Evolutionary conservation across 2,888 invertebrate species (phyloP).

Genomic region (Cephus rjabovi): DNA sequence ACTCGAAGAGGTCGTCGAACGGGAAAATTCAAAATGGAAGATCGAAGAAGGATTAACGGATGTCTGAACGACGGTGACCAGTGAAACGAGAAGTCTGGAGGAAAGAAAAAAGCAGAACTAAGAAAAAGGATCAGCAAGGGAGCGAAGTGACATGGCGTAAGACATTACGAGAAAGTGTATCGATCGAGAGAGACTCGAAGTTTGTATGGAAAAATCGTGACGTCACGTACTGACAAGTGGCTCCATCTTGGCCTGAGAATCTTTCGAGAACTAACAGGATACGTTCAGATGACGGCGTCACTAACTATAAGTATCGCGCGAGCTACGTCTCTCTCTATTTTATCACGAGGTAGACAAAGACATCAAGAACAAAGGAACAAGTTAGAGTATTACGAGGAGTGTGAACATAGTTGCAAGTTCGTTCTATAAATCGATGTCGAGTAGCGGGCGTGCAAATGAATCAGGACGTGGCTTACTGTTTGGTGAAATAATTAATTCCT

Average conservation of each 20-base stretch:
- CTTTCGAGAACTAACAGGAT: not conserved
- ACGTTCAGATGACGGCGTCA: not conserved
- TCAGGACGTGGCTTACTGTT: not conserved
- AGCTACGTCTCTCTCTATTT: not conserved
- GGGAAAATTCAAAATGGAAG: constrained; percentile 33
- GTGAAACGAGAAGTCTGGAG: not conserved
- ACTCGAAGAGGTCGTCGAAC: constrained; percentile 22
- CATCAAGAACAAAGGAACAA: not conserved
- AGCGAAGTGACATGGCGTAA: not conserved
- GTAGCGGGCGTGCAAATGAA: not conserved
- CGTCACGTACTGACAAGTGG: not conserved
- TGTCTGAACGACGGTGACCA: not conserved
- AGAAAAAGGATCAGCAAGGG: not conserved
- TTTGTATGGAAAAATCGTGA: not conserved
- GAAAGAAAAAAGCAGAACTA: not conserved
- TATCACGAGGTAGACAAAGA: not conserved
- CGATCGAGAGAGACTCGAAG: not conserved
- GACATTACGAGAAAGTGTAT: not conserved
- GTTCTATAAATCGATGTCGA: not conserved
- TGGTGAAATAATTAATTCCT: not conserved
- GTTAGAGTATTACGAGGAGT: not conserved
- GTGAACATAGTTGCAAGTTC: not conserved
- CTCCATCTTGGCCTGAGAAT: no score
- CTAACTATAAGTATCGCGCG: not conserved
- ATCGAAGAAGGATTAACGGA: constrained; percentile 20